phyloP scores from a whole-genome alignment of 2,797 vertebrate species.

The Chanos chanos region DNA sequence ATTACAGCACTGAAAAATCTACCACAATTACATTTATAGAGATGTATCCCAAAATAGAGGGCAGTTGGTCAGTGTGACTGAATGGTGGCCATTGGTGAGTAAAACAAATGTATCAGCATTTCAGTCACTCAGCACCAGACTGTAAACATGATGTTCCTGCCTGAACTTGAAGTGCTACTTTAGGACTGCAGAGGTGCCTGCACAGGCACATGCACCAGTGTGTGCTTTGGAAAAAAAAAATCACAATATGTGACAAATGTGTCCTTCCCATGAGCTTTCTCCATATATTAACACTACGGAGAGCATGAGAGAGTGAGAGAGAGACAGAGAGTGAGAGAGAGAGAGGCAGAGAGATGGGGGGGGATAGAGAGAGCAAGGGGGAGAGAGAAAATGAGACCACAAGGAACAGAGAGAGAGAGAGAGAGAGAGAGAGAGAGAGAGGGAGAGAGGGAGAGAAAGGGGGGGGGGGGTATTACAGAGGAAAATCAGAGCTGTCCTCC shows the following conservation, averaged over 20 bases:
- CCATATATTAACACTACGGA: background rate
- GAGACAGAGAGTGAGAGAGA: constrained; percentile 19
- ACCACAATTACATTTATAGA: too few species aligned
- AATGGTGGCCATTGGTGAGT: background rate
- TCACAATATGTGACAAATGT: background rate
- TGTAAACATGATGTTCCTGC: background rate
- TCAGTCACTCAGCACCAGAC: background rate
- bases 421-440: constrained; percentile 22
- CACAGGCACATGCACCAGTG: background rate
- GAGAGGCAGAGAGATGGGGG: background rate
- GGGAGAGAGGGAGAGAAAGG: constrained; percentile 46
- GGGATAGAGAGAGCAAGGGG: constrained; percentile 47
- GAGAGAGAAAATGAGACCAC: constrained; percentile 10
- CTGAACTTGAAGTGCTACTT: background rate
- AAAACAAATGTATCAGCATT: background rate
- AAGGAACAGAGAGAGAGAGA: too few species aligned
- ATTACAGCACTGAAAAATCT: too few species aligned
- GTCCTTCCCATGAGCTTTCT: constrained; percentile 5
- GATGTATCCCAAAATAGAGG: too few species aligned
- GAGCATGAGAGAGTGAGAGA: constrained; percentile 8
- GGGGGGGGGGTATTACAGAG: constrained; percentile 12
- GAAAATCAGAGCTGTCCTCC: constrained; percentile 28
- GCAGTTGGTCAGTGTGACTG: too few species aligned
- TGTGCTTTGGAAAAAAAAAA: background rate
- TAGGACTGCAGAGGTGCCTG: background rate